A percentile compares a stretch with the other conserved stretches of the same genome.
Evolutionary conservation across 2,113 vertebrate species (phyloP).

Genomic region (Tilapia sparmanii): DNA sequence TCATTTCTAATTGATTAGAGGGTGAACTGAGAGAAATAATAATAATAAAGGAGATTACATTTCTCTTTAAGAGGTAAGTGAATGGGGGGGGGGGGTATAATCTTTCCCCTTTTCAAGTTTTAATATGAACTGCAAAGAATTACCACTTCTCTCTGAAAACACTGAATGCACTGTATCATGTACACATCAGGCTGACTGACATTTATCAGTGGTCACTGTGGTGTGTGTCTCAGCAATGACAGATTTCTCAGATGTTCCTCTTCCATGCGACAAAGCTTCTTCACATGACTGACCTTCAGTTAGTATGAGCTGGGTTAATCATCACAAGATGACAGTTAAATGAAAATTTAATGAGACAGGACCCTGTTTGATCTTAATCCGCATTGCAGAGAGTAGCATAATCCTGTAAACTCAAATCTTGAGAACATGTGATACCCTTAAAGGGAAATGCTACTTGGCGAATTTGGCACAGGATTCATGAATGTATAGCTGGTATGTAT

Average conservation of each 20-base stretch:
- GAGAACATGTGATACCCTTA: neutral
- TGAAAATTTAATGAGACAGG: neutral
- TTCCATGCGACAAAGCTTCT: neutral
- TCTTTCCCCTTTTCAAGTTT: neutral
- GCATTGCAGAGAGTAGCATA: neutral
- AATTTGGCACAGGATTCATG: neutral
- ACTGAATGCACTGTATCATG: neutral
- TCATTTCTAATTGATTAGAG: neutral
- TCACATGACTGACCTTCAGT: slow-evolving; percentile 5
- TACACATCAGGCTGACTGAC: neutral
- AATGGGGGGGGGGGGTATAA: neutral
- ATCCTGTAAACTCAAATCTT: slow-evolving; percentile 17
- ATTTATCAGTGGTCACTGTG: neutral
- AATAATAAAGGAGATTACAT: neutral
- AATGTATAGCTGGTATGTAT: neutral
- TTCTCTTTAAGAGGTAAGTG: neutral
- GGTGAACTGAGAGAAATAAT: neutral
- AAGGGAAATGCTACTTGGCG: neutral
- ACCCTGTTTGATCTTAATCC: slow-evolving; percentile 44
- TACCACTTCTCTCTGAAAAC: neutral
- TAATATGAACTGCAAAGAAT: neutral
- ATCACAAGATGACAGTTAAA: neutral
- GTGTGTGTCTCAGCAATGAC: neutral
- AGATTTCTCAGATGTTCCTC: slow-evolving; percentile 6
- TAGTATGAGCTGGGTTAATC: neutral